Percentiles rank a stretch among this genome's conserved stretches.
phyloP scores from a whole-genome alignment of 2,113 vertebrate genomes.

The Pycnonotus jocosus region DNA sequence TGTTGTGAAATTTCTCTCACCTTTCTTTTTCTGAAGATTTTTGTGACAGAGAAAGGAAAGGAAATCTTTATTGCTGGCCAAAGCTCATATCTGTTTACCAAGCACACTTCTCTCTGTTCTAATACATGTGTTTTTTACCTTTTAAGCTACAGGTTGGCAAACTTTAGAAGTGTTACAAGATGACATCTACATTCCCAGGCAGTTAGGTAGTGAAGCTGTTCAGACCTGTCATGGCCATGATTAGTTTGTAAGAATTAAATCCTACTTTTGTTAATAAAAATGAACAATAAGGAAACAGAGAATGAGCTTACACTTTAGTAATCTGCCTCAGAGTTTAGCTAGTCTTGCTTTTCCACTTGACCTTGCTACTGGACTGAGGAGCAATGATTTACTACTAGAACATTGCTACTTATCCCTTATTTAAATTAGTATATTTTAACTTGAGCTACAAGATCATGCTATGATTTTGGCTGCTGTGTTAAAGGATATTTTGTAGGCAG shows the following conservation, averaged over 20 bases:
- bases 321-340: background rate
- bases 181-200: background rate
- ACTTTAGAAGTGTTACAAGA: background rate
- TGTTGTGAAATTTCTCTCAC: background rate
- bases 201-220: background rate
- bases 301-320: background rate
- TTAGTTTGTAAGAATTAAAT: background rate
- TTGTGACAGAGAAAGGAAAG: background rate
- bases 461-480: background rate
- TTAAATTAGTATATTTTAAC: background rate
- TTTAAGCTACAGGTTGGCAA: background rate
- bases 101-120: background rate
- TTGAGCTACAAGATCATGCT: background rate
- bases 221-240: background rate
- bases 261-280: background rate
- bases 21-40: background rate
- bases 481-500: background rate
- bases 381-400: background rate
- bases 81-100: background rate
- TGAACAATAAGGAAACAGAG: background rate
- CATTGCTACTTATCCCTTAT: background rate
- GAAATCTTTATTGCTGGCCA: background rate
- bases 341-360: background rate
- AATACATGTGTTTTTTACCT: background rate
- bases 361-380: background rate